Evolutionary conservation across 2,797 vertebrate species (phyloP).

Genomic region (Cyclura pinguis): DNA sequence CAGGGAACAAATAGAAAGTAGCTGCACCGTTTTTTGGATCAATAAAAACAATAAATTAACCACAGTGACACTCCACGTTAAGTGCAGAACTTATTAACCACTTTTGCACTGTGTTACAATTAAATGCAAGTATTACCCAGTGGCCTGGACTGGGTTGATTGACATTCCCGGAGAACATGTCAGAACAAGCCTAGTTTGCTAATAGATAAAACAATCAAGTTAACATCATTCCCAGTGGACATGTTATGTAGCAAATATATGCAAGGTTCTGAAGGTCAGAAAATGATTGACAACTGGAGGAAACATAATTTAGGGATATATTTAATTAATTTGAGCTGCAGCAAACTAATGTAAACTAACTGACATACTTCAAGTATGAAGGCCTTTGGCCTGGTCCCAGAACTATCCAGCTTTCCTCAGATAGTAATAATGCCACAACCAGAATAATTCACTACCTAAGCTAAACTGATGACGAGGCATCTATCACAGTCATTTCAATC

Average conservation of each 20-base stretch:
- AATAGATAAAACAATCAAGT: conserved; percentile 37
- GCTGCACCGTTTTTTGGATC: neutral
- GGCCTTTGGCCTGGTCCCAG: neutral
- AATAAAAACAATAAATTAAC: neutral
- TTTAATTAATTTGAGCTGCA: conserved; percentile 41
- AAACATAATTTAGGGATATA: conserved; percentile 25
- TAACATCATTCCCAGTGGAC: conserved; percentile 25
- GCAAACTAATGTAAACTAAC: conserved; percentile 30
- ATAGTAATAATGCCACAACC: neutral
- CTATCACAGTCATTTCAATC: neutral
- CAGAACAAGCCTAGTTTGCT: conserved; percentile 28
- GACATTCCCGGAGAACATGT: conserved; percentile 23
- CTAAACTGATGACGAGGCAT: neutral
- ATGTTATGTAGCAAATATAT: neutral
- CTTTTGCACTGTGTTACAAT: neutral
- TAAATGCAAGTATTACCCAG: conserved; percentile 9
- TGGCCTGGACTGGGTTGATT: conserved; percentile 38
- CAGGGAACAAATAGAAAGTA: neutral
- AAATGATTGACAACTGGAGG: neutral
- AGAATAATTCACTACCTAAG: conserved; percentile 19
- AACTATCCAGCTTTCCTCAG: neutral
- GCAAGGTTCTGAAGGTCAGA: conserved; percentile 34
- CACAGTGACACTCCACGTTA: neutral
- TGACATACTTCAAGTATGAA: conserved; percentile 21
- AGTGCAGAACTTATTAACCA: neutral